phyloP scores from a whole-genome alignment of 2,113 vertebrate species.

The Apaloderma vittatum region DNA sequence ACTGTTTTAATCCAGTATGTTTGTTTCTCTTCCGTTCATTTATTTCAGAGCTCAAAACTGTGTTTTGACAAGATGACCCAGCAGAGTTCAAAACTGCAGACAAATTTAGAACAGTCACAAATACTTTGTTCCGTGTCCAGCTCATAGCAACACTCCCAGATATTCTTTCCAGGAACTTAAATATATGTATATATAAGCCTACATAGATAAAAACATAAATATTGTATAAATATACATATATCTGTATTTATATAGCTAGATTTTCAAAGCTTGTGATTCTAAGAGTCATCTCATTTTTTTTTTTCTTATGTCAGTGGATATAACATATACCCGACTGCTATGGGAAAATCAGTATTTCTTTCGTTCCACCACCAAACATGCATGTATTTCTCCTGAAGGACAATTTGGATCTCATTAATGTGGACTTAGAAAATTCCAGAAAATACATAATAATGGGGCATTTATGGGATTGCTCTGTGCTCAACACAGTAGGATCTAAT shows the following conservation, averaged over 20 bases:
- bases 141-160: background rate
- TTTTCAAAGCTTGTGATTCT: background rate
- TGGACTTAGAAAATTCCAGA: background rate
- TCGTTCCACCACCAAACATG: background rate
- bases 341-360: background rate
- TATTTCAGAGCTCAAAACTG: conserved; percentile 57
- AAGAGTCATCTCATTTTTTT: background rate
- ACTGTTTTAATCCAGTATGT: conserved; percentile 54
- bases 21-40: conserved; percentile 70
- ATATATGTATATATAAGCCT: background rate
- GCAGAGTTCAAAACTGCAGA: conserved; percentile 43
- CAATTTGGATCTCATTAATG: background rate
- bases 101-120: conserved; percentile 24
- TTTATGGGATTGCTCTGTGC: background rate
- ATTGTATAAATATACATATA: background rate
- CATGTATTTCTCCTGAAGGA: background rate
- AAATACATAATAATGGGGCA: background rate
- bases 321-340: background rate
- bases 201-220: background rate
- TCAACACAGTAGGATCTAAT: background rate
- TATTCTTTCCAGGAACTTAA: background rate
- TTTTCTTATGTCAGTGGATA: background rate
- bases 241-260: background rate
- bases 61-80: conserved; percentile 78
- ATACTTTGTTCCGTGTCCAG: conserved; percentile 47